These are phyloP conservation scores for Drosophila pseudotakahashii DNA, from an alignment of 2,888 invertebrate species.

Conservation along the genomic window DNA sequence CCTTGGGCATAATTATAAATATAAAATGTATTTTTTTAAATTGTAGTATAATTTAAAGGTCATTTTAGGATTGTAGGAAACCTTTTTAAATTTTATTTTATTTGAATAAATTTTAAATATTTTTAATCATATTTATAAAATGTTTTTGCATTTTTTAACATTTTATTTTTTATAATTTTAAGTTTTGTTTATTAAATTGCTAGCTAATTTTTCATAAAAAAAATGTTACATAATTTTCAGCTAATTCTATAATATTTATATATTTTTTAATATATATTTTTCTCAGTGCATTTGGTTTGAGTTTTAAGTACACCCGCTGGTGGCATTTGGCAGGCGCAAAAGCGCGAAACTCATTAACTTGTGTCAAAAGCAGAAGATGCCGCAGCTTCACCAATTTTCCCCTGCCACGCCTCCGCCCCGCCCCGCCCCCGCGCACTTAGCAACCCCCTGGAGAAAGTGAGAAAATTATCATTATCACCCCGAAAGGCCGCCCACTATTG, in stretches of 20 bases:
- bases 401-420: constrained; percentile 21
- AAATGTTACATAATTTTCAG: too few species aligned
- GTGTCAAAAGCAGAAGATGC: constrained; percentile 65
- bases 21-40: too few species aligned
- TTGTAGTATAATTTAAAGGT: neutral
- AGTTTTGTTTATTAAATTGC: too few species aligned
- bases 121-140: too few species aligned
- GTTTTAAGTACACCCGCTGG: constrained; percentile 77
- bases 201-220: too few species aligned
- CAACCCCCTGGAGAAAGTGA: constrained; percentile 64
- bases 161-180: too few species aligned
- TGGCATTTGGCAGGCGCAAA: constrained; percentile 73
- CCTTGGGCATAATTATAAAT: too few species aligned
- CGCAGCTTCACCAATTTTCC: constrained; percentile 47
- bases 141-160: neutral
- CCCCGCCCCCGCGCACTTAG: neutral
- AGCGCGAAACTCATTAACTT: constrained; percentile 79
- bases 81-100: too few species aligned
- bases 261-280: neutral
- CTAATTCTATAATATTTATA: neutral
- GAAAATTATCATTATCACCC: constrained; percentile 83
- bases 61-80: too few species aligned
- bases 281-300: constrained; percentile 2
- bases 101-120: too few species aligned
- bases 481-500: constrained; percentile 65